Percentiles rank a stretch among this genome's conserved stretches.
Conservation (phyloP, 2,888 invertebrate genomes). For the Andrena hattorfiana region DNA sequence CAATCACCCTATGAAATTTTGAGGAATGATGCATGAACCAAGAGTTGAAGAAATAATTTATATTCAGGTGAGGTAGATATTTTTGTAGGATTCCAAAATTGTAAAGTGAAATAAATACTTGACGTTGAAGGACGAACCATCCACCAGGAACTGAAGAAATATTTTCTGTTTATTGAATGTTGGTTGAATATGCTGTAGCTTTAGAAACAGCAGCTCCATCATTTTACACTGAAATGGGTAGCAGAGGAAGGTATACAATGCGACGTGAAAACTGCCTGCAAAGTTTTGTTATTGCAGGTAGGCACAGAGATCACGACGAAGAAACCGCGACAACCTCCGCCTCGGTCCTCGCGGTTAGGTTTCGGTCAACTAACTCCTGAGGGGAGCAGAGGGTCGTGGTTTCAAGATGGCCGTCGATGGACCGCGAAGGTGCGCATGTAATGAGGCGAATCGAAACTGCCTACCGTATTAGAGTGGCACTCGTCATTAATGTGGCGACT, state of each 20-base stretch:
- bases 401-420: constrained; percentile 59
- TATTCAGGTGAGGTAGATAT: no score
- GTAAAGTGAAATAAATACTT: no score
- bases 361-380: constrained; percentile 33
- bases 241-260: constrained; percentile 10
- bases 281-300: constrained; percentile 53
- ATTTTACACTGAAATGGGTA: background rate
- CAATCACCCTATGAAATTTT: no score
- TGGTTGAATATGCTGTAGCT: background rate
- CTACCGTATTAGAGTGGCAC: constrained; percentile 66
- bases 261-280: constrained; percentile 20
- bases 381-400: constrained; percentile 57
- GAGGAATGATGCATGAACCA: no score
- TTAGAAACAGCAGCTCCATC: background rate
- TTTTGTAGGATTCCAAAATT: no score
- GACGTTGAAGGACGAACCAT: no score
- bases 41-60: no score
- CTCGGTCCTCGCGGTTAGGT: constrained; percentile 47
- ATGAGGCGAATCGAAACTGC: constrained; percentile 67
- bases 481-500: constrained; percentile 64
- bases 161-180: background rate
- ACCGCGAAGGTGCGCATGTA: constrained; percentile 55
- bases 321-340: constrained; percentile 49
- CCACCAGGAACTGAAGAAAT: no score
- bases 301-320: constrained; percentile 49